phyloP scores from a whole-genome alignment of 2,888 invertebrate species.

The Hypsopygia costalis region DNA sequence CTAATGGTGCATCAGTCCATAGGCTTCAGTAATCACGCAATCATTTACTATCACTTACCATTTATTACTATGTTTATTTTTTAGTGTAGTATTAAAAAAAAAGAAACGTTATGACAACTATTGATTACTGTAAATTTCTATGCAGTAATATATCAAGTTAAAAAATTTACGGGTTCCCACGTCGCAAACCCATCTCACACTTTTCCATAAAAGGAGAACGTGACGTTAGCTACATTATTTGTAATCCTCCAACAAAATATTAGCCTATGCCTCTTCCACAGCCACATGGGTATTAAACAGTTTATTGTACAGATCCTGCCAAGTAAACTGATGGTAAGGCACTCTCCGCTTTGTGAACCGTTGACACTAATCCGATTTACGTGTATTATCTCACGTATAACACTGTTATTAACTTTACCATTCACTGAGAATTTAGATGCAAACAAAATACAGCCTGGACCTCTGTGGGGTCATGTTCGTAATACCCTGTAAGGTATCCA shows the following conservation, averaged over 20 bases:
- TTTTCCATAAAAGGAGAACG: background rate
- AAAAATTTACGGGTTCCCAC: too few relatives aligned
- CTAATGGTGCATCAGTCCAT: too few relatives aligned
- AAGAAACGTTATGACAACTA: too few relatives aligned
- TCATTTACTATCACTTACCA: too few relatives aligned
- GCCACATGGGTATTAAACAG: background rate
- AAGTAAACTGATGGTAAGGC: slow-evolving; percentile 23
- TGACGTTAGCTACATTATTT: slow-evolving; percentile 11
- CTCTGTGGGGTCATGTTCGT: background rate
- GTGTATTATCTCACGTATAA: slow-evolving; percentile 44
- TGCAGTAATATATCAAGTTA: too few relatives aligned
- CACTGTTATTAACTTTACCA: slow-evolving; percentile 20
- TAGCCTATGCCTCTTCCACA: background rate
- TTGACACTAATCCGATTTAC: slow-evolving; percentile 57
- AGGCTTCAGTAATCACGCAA: too few relatives aligned
- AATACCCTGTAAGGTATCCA: background rate
- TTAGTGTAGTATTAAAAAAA: too few relatives aligned
- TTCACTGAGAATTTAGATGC: slow-evolving; percentile 10
- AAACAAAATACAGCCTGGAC: slow-evolving; percentile 6
- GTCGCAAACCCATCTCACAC: too few relatives aligned
- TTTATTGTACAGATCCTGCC: slow-evolving; percentile 1
- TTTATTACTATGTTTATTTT: too few relatives aligned
- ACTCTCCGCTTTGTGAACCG: slow-evolving; percentile 33
- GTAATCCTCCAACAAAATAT: slow-evolving; percentile 7
- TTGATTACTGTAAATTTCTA: too few relatives aligned